Evolutionary conservation across 37 sponge, comb jelly and placozoan species (phyloP).

Genomic region (Haliclona indistincta): DNA sequence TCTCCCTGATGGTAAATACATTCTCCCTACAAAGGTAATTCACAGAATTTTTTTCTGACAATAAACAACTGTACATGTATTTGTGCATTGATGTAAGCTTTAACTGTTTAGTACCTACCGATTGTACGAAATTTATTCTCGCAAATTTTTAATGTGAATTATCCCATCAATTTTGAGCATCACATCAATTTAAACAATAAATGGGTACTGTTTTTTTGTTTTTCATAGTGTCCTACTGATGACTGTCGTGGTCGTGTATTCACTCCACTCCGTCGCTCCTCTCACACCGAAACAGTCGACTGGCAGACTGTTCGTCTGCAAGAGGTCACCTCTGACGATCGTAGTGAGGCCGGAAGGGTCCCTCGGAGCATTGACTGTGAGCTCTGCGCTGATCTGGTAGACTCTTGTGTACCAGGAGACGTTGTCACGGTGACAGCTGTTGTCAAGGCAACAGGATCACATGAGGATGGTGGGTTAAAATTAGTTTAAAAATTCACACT

Average conservation of each 20-base stretch:
- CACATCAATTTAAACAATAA: no score
- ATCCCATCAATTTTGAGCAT: no score
- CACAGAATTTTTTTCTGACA: no score
- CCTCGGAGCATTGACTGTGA: constrained; percentile 94
- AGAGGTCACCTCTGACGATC: constrained; percentile 71
- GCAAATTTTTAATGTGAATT: no score
- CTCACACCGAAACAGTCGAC: constrained; percentile 79
- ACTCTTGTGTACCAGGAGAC: constrained; percentile 95
- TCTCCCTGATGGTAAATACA: constrained; percentile 91
- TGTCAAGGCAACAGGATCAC: constrained; percentile 90
- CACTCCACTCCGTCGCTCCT: constrained; percentile 68
- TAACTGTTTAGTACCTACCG: no score
- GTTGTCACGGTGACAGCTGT: constrained; percentile 88
- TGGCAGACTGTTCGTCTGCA: constrained; percentile 92
- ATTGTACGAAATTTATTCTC: no score
- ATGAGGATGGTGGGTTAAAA: constrained; percentile 46
- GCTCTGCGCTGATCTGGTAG: constrained; percentile 90
- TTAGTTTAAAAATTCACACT: background rate
- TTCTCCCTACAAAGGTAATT: constrained; percentile 74
- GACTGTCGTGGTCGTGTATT: constrained; percentile 69
- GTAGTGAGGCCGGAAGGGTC: constrained; percentile 83
- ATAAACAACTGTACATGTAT: no score
- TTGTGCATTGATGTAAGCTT: background rate
- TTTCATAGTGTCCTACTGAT: constrained; percentile 43
- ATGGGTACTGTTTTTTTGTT: background rate